Evolutionary conservation across 2,888 invertebrate genomes (phyloP), one percentile per base, ranked within the genome.

Genomic region (Tortrix viridana): DNA sequence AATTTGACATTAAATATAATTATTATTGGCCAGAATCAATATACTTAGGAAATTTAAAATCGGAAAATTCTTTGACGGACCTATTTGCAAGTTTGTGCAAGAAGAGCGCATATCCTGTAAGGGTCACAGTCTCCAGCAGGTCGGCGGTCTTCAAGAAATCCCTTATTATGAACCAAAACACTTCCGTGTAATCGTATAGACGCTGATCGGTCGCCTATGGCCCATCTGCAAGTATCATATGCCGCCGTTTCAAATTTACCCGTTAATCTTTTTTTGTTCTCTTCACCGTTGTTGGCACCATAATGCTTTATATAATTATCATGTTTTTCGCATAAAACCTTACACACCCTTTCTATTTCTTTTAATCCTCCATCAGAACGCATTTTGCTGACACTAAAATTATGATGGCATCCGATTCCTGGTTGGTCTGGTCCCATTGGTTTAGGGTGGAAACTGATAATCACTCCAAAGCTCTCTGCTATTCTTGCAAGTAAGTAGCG

Each of bases 171-270:
- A 70, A 95, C 95, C 44, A 95, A 96, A 59, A 97, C 97, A 66
- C 95, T 95, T 60, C 97, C 94, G n/a, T 98, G 98, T 76, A 98
- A 96, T 72, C 99, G 95, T 78, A 99, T 96, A 74, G 98, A 98
- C 74, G 96, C 96, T 49, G 96, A 97, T 68, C 98, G 95, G 86
- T 98, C 97, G 52, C 98, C 98, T 1, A 98, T 96, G 50, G 96
- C 97, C 80, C 95, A 93, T 70, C 94, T 94, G 85, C 99, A 99
- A 76, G 97, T 95, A 81, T 97, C 96, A 79, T 98, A 98, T 44
- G 96, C 95, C 64, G 98, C 97, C 0, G 99, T 99, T 91, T 99
- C 99, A 88, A 97, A 98, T 79, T 93, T 94, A 49, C 99, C 99
- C 12, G 97, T 98, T 54, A 99, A 93, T 72, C 99, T 95, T 75